Evolutionary conservation across 2,888 invertebrate genomes (phyloP), one percentile per base, ranked within the genome.

Genomic region (Uloborus plumipes): DNA sequence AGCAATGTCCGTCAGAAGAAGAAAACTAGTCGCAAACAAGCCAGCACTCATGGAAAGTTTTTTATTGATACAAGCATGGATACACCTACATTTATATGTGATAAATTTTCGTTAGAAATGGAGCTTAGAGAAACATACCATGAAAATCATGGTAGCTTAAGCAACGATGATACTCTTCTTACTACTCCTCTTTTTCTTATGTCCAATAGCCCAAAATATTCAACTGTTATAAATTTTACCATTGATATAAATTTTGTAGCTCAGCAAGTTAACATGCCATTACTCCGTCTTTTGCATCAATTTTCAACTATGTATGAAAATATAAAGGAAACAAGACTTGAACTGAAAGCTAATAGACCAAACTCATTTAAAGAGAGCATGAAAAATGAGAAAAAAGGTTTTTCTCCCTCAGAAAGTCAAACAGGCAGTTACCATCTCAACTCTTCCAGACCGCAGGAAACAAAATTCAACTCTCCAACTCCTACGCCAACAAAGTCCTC

Each of bases 271-370:
- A 98, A 98, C 89, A 97, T 98, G 97, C 97, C 98, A 0, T 90
- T 98, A 53, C 90, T 98, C 64, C 91, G 98, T 70, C 91, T 98
- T 71, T 91, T 98, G 80, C 97, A 98, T 90, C 98, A 98, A 91
- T 97, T 98, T 88, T 95, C 95, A 87, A 97, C 96, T 88, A 97
- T 98, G 97, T 97, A 97, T 89, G 96, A 97, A 89, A 98, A 97
- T 89, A 96, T 98, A 1, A 95, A 96, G 88, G 96, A 97, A 88
- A 97, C 97, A 0, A 95, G 96, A 88, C 93, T 94, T 86, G 97
- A 97, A 88, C 91, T 98, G 81, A 93, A 94, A 86, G 94, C 94
- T 86, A 94, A 94, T 86, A 88, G 89, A 1, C 90, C 86, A 16
- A 86, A 87, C 49, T 82, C 87, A 7, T 82, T 84, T 65, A 85